Evolutionary conservation across 2,113 vertebrate species (phyloP).

Genomic region (Haliaeetus leucogaster): DNA sequence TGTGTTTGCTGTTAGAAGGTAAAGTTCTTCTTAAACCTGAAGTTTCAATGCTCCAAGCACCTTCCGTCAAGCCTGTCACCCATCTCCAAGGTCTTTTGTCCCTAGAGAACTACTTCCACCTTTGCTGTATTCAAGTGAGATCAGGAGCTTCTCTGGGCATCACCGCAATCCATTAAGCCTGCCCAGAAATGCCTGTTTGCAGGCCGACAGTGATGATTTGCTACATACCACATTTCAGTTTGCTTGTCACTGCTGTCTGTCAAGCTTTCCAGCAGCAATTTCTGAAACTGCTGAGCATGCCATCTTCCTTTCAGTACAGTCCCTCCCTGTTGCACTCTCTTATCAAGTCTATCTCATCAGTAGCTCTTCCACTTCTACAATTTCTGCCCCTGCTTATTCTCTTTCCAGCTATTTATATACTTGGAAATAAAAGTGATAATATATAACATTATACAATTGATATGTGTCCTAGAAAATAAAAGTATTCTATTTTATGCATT

Average conservation of each 20-base stretch:
- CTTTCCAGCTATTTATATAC: background rate
- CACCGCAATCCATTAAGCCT: background rate
- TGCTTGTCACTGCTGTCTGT: background rate
- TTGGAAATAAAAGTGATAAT: background rate
- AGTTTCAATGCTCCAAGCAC: background rate
- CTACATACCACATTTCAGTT: background rate
- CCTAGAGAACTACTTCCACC: background rate
- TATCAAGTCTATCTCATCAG: background rate
- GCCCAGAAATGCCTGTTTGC: background rate
- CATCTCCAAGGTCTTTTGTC: background rate
- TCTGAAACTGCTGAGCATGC: background rate
- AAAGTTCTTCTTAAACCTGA: background rate
- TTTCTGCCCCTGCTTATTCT: background rate
- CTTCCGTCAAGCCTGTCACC: background rate
- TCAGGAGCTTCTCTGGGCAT: background rate
- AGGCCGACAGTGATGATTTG: background rate
- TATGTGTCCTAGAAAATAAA: background rate
- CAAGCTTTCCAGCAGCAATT: background rate
- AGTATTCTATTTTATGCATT: background rate
- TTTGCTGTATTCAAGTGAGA: background rate
- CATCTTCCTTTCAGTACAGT: background rate
- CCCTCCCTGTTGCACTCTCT: background rate
- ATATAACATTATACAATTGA: background rate
- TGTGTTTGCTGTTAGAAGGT: background rate
- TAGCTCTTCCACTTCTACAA: background rate